These are phyloP conservation scores for Antechinus flavipes DNA, from an alignment of 2,113 vertebrate species.

Conservation along the genomic window DNA sequence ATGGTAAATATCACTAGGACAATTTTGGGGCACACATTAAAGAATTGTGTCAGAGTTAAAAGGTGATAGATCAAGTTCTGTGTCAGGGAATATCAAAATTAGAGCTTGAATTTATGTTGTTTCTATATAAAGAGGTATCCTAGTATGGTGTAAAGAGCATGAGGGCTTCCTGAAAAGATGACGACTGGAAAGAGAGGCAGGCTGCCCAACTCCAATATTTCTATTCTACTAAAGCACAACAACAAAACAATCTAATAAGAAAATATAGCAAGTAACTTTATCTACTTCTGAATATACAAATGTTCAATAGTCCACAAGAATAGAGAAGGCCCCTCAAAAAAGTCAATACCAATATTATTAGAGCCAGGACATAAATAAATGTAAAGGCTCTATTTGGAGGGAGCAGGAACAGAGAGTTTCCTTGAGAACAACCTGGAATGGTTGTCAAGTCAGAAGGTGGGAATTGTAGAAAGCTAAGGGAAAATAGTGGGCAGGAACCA, in stretches of 20 bases:
- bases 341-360: not conserved
- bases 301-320: not conserved
- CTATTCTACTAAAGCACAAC: too few species aligned
- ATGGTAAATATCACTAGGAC: not conserved
- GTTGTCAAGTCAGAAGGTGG: not conserved
- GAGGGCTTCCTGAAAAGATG: too few species aligned
- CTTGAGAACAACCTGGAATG: not conserved
- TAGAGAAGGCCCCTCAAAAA: not conserved
- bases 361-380: not conserved
- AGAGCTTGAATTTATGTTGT: not conserved
- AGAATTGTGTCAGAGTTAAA: not conserved
- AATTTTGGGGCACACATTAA: not conserved
- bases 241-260: too few species aligned
- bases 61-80: not conserved
- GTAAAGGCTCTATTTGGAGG: not conserved
- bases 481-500: not conserved
- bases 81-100: not conserved
- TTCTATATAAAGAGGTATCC: not conserved
- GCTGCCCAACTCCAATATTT: too few species aligned
- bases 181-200: too few species aligned
- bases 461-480: not conserved
- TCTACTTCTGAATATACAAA: not conserved
- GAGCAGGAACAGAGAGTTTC: not conserved
- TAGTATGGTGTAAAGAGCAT: not conserved
- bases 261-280: not conserved